phyloP scores from a whole-genome alignment of 2,888 invertebrate genomes.

The Diploptera punctata region DNA sequence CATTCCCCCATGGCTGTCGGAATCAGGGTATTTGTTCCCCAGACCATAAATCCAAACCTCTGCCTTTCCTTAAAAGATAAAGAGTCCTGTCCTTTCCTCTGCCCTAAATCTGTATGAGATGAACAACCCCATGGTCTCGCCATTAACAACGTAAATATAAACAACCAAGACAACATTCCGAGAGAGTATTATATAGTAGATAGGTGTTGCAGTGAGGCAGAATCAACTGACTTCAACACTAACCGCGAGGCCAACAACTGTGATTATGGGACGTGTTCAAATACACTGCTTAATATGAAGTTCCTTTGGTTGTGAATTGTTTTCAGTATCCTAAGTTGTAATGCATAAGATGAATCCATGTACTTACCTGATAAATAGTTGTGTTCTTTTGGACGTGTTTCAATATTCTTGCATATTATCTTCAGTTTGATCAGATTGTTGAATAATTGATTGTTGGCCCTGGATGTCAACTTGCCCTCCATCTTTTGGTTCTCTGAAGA shows the following conservation, averaged over 20 bases:
- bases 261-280: slow-evolving; percentile 13
- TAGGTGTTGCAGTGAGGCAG: not conserved
- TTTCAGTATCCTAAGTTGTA: too few relatives aligned
- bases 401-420: too few relatives aligned
- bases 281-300: slow-evolving; percentile 10
- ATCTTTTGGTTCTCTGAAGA: too few relatives aligned
- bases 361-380: too few relatives aligned
- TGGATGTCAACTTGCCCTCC: too few relatives aligned
- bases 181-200: not conserved
- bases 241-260: not conserved
- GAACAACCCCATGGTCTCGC: slow-evolving; percentile 24
- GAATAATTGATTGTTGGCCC: too few relatives aligned
- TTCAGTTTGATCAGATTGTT: too few relatives aligned
- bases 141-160: slow-evolving; percentile 3
- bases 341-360: too few relatives aligned
- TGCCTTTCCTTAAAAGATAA: slow-evolving; percentile 3
- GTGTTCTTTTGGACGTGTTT: too few relatives aligned
- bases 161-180: slow-evolving; percentile 14
- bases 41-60: slow-evolving; percentile 10
- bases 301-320: slow-evolving; percentile 16
- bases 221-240: not conserved
- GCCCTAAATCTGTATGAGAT: slow-evolving; percentile 21
- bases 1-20: slow-evolving; percentile 29
- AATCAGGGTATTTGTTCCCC: slow-evolving; percentile 38
- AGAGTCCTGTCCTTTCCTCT: not conserved